Evolutionary conservation across 2,888 invertebrate genomes (phyloP).

Genomic region (Scrobipalpa atriplicella): DNA sequence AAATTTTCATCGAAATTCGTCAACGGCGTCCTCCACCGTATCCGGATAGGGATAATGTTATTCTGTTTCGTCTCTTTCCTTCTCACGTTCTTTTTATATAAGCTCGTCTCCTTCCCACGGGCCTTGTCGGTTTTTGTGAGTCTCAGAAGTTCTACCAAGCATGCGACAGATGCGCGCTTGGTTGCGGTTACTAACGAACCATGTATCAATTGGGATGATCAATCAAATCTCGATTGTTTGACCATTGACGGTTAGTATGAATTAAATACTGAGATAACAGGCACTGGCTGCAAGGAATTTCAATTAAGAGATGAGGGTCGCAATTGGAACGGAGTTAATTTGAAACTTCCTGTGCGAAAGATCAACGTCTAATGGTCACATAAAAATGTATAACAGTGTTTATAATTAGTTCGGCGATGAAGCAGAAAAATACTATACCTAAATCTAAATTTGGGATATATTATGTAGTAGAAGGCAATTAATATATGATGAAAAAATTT

Average conservation of each 20-base stretch:
- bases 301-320: slow-evolving; percentile 10
- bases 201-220: slow-evolving; percentile 77
- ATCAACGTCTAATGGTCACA: background rate
- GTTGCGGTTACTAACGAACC: slow-evolving; percentile 77
- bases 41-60: slow-evolving; percentile 56
- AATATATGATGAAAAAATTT: no score
- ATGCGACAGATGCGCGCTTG: slow-evolving; percentile 81
- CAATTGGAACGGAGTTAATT: slow-evolving; percentile 9
- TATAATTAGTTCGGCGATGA: background rate
- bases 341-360: slow-evolving; percentile 10
- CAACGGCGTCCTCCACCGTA: slow-evolving; percentile 58
- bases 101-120: slow-evolving; percentile 57
- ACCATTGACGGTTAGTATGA: slow-evolving; percentile 60
- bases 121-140: slow-evolving; percentile 74
- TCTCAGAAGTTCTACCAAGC: slow-evolving; percentile 74
- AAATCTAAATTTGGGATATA: no score
- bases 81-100: slow-evolving; percentile 40
- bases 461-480: no score
- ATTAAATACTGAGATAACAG: slow-evolving; percentile 42
- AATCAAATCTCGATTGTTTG: slow-evolving; percentile 79
- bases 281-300: slow-evolving; percentile 5
- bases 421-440: no score
- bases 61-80: slow-evolving; percentile 54
- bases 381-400: background rate
- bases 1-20: slow-evolving; percentile 57